A percentile compares a stretch with the other conserved stretches of the same genome.
Conservation (phyloP, 2,888 invertebrate genomes). For the Plusia festucae region DNA sequence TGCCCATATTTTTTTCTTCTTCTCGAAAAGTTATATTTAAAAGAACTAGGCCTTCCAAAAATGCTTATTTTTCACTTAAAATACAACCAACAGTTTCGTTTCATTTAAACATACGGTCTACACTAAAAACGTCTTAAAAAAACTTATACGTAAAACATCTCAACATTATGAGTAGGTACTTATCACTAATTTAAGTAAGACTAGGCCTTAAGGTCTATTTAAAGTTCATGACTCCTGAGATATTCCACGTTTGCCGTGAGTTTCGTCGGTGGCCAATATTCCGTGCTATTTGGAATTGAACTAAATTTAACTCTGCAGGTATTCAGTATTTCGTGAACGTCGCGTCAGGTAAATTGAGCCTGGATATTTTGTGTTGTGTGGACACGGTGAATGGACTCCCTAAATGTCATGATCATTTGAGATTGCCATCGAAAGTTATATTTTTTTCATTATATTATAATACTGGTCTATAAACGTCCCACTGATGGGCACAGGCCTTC, state of each 20-base stretch:
- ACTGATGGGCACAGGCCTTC: no score
- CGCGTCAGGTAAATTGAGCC: neutral
- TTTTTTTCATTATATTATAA: no score
- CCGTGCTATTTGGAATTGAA: conserved; percentile 27
- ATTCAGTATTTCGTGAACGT: neutral
- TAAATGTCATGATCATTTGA: no score
- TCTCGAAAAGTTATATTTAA: no score
- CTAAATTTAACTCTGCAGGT: conserved; percentile 16
- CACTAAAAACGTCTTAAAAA: neutral
- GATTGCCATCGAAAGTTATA: no score
- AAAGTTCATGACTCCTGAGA: conserved; percentile 43
- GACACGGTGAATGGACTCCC: no score
- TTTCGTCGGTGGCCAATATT: conserved; percentile 30
- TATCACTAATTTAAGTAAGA: conserved; percentile 22
- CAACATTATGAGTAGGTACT: neutral
- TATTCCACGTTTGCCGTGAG: conserved; percentile 40
- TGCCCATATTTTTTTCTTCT: no score
- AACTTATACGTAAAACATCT: no score
- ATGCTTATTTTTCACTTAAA: no score
- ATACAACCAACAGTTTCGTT: no score
- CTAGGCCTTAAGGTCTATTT: conserved; percentile 47
- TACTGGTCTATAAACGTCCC: no score
- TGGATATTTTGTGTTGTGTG: neutral
- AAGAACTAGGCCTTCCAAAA: no score
- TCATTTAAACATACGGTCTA: neutral